A percentile compares a stretch with the other conserved stretches of the same genome.
Evolutionary conservation across 2,888 invertebrate species (phyloP).

Genomic region (Mayetiola destructor): DNA sequence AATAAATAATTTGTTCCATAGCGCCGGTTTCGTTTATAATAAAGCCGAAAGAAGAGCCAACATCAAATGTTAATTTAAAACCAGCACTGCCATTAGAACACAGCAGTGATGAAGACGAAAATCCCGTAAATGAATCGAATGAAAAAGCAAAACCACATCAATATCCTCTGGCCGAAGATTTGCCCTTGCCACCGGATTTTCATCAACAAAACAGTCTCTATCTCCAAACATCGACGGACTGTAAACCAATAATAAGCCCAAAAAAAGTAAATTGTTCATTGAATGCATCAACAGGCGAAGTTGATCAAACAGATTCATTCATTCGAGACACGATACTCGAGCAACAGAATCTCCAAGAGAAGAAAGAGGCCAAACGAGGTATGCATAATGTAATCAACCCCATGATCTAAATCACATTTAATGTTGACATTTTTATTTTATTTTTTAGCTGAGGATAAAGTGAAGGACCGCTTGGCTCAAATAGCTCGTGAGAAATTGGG

Average conservation of each 20-base stretch:
- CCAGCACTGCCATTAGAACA: constrained; percentile 63
- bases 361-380: constrained; percentile 22
- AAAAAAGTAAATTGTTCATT: neutral
- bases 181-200: neutral
- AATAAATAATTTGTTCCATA: constrained; percentile 22
- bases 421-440: neutral
- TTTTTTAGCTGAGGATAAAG: constrained; percentile 39
- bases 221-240: neutral
- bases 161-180: neutral
- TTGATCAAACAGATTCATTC: neutral
- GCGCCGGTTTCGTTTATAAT: constrained; percentile 75
- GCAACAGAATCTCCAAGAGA: constrained; percentile 20
- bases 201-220: neutral
- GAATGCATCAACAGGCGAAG: neutral
- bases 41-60: constrained; percentile 57
- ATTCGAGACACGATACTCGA: constrained; percentile 9
- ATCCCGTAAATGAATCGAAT: neutral
- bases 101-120: constrained; percentile 49
- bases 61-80: constrained; percentile 43
- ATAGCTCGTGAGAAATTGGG: constrained; percentile 45
- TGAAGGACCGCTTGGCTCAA: constrained; percentile 43
- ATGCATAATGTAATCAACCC: neutral
- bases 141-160: neutral
- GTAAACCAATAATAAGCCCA: neutral
- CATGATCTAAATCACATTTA: constrained; percentile 14